A percentile compares a stretch with the other conserved stretches of the same genome.
These are phyloP conservation scores for Helarctos malayanus DNA, from an alignment of 2,797 vertebrate genomes.

Conservation along the genomic window DNA sequence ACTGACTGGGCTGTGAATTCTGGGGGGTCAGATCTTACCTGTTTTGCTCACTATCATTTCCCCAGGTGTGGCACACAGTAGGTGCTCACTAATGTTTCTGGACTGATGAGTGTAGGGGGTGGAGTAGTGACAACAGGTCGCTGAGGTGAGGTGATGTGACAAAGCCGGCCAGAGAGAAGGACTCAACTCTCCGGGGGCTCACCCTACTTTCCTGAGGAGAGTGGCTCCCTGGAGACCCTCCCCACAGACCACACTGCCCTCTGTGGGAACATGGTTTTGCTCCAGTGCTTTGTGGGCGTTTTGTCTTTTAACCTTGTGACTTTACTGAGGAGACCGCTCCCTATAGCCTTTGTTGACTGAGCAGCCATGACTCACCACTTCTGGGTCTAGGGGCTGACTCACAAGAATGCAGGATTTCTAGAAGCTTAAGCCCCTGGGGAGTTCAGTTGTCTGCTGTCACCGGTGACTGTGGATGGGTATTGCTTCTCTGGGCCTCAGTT, in stretches of 20 bases:
- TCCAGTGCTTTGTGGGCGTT: neutral
- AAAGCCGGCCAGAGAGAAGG: neutral
- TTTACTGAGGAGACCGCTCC: neutral
- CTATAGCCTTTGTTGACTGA: neutral
- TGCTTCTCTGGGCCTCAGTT: neutral
- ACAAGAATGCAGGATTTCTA: neutral
- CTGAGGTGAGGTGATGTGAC: neutral
- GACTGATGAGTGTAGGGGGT: neutral
- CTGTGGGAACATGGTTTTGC: neutral
- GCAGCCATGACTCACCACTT: neutral
- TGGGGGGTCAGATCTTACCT: neutral
- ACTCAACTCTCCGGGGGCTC: neutral
- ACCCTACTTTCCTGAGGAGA: neutral
- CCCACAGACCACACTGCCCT: neutral
- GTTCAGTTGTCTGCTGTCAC: neutral
- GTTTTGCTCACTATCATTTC: neutral
- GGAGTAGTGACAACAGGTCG: neutral
- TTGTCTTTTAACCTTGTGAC: neutral
- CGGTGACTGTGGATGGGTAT: neutral
- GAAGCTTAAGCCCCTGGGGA: neutral
- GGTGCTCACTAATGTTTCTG: neutral
- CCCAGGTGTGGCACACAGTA: neutral
- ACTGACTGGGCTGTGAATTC: neutral
- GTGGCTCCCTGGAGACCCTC: neutral
- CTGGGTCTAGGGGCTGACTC: neutral